Base-by-base conservation (phyloP, 2,888 invertebrate genomes). In the Sycophila texana region DNA sequence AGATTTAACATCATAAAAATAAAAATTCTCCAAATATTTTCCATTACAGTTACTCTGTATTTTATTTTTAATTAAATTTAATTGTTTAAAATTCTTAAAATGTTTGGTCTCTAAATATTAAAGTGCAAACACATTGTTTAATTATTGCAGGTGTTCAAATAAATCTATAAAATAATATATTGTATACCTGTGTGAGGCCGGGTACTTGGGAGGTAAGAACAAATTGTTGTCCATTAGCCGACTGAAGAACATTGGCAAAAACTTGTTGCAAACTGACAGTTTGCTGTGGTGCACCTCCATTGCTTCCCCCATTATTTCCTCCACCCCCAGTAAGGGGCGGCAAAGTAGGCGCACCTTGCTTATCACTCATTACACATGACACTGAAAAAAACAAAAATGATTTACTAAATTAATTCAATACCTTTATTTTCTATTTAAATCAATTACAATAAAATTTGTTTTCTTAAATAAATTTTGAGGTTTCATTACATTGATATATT, bases 111-210 rank as follows among this genome's bases (percentile, higher is more conserved):
- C 20, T 22, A 20, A 20, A 22, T 26, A 14, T 26, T 20, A 51
- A 1, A 39, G 7, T 10, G 39, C 10, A 39, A 39, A 10, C 10
- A 39, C 10, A 1, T 39, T 39, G 10, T 10, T 10, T 0, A 39
- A 39, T 39, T 10, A 39, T 7, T 10, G 1, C 39, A 39, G 39
- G 10, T 0, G 30, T 73, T 30, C n/a, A 18, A 10, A 49, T 49
- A 16, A 49, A 53, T 51, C 63, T 51, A 67, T 30, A 55, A 39
- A 66, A 51, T 13, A n/a, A 20, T 71, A 18, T 26, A 51, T 68
- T n/a, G 57, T 30, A 18, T 85, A 92, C 92, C 91, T 92, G 92
- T 77, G 92, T 88, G 66, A 92, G 89, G 76, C 92, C 91, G 83
- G 92, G 92, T 85, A 92, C 91, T 82, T 89, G 89, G 16, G 91